Conservation (phyloP, 2,888 invertebrate species). For the Ophion ellenae region DNA sequence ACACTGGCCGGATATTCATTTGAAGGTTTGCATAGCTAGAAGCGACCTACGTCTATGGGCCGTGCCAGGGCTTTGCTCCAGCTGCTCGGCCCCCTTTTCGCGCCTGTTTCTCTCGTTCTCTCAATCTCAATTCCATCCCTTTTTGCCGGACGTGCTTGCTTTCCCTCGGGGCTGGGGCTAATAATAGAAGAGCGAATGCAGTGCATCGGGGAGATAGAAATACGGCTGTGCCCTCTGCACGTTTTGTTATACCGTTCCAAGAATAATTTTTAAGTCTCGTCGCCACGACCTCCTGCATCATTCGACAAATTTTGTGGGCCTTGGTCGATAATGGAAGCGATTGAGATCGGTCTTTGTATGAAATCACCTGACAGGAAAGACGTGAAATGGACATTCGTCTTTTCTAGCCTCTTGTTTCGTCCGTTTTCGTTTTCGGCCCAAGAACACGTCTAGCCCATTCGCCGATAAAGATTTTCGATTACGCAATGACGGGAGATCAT, state of each 20-base stretch:
- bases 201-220: constrained; percentile 72
- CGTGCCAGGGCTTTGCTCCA: constrained; percentile 14
- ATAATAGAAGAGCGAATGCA: constrained; percentile 73
- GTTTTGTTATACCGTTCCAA: constrained; percentile 65
- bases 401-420: neutral
- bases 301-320: constrained; percentile 23
- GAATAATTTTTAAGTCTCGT: constrained; percentile 66
- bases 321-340: constrained; percentile 26
- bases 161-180: constrained; percentile 62
- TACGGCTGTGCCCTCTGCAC: constrained; percentile 71
- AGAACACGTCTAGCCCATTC: constrained; percentile 8
- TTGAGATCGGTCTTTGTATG: neutral
- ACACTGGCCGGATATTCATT: constrained; percentile 36
- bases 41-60: neutral
- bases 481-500: constrained; percentile 35
- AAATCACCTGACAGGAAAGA: constrained; percentile 10
- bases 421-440: neutral
- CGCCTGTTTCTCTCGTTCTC: constrained; percentile 50
- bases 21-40: constrained; percentile 2
- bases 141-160: constrained; percentile 36
- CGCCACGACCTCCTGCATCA: constrained; percentile 25
- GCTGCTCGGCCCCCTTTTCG: constrained; percentile 15
- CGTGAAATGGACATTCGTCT: neutral
- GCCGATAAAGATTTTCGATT: constrained; percentile 45
- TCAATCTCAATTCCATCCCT: constrained; percentile 25